Conservation (phyloP, 2,797 vertebrate species). For the Poeciliopsis paucimaculata region DNA sequence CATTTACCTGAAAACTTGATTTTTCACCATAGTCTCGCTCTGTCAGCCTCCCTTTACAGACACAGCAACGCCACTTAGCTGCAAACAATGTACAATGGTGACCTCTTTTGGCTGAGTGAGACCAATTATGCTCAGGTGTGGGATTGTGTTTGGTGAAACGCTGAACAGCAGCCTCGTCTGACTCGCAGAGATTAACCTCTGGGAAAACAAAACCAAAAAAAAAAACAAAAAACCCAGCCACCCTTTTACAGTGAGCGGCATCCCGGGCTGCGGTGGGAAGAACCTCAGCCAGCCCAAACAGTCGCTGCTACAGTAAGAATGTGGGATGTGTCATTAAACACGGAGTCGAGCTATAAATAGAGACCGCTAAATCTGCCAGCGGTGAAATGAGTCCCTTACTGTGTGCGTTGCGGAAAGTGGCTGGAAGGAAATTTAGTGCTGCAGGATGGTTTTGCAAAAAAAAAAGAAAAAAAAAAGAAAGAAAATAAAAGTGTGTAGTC, state of each 20-base stretch:
- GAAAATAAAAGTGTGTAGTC: constrained; percentile 16
- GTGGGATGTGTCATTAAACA: constrained; percentile 64
- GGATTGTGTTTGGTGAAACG: constrained; percentile 28
- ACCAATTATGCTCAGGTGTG: constrained; percentile 52
- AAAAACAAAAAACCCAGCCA: background rate
- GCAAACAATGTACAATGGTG: constrained; percentile 61
- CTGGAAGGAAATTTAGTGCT: constrained; percentile 40
- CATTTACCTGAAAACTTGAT: background rate
- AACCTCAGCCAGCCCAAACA: constrained; percentile 50
- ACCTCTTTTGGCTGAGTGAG: constrained; percentile 55
- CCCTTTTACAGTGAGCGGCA: background rate
- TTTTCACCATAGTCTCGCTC: background rate
- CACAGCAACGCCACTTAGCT: constrained; percentile 23
- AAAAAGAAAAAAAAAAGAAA: too few relatives aligned
- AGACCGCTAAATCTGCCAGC: constrained; percentile 57
- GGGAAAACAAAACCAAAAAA: background rate
- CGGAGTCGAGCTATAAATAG: constrained; percentile 70
- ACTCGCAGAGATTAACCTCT: background rate
- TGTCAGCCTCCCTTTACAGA: background rate
- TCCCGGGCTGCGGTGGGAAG: constrained; percentile 30
- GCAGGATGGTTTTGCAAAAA: constrained; percentile 34
- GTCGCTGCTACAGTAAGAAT: constrained; percentile 49
- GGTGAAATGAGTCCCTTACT: constrained; percentile 61
- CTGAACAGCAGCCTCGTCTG: background rate
- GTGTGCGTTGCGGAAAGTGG: constrained; percentile 40